phyloP scores from a whole-genome alignment of 1,140 invertebrate species.

The Ceratina japonica region DNA sequence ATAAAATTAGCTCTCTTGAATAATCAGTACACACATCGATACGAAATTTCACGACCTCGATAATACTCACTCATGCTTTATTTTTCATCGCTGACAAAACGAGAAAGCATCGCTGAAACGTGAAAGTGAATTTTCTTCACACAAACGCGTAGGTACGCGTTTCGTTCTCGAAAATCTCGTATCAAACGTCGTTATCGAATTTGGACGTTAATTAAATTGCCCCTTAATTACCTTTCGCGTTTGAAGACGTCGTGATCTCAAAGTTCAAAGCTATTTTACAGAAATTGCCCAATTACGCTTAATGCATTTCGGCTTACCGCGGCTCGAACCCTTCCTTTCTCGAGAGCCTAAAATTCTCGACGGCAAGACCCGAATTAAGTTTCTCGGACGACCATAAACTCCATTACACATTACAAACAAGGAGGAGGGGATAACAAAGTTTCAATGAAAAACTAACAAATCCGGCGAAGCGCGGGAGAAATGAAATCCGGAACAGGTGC shows the following conservation, averaged over 20 bases:
- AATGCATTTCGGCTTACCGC: not conserved
- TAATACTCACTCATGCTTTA: not conserved
- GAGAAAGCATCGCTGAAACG: not conserved
- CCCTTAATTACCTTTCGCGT: not conserved
- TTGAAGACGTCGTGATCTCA: not conserved
- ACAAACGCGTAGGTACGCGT: too few species aligned
- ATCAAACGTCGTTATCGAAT: too few species aligned
- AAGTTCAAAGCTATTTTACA: not conserved
- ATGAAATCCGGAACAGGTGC: not conserved
- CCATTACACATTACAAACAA: too few species aligned
- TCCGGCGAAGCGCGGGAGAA: not conserved
- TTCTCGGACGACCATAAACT: not conserved
- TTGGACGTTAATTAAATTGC: too few species aligned
- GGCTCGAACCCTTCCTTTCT: too few species aligned
- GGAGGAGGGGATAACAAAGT: not conserved
- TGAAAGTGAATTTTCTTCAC: not conserved
- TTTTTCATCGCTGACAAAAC: too few species aligned
- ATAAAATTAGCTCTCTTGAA: constrained; percentile 3
- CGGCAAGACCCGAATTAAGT: not conserved
- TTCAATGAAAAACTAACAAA: not conserved
- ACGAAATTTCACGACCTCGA: not conserved
- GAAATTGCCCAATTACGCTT: constrained; percentile 2
- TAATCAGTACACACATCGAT: not conserved
- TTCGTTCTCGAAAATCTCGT: too few species aligned
- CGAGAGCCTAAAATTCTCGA: not conserved